Evolutionary conservation across 2,113 vertebrate genomes (phyloP).

Genomic region (Steatornis caripensis): DNA sequence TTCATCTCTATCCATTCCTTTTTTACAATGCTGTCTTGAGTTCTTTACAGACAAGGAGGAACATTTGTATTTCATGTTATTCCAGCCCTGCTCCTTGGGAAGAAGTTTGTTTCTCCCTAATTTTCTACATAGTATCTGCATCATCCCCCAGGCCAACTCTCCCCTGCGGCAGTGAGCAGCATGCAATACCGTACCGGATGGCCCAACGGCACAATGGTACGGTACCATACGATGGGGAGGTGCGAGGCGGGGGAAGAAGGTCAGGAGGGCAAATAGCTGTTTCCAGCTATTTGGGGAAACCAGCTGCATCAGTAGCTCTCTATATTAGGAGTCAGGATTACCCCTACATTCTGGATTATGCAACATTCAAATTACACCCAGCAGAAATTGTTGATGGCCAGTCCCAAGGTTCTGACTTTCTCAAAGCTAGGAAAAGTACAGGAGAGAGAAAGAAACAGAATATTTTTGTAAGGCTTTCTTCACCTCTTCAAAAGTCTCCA

Average conservation of each 20-base stretch:
- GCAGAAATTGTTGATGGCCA: not conserved
- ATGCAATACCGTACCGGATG: fast-evolving
- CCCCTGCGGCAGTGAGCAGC: not conserved
- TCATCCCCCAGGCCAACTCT: not conserved
- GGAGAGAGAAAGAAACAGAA: not conserved
- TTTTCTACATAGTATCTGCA: not conserved
- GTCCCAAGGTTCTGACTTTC: not conserved
- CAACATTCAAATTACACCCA: not conserved
- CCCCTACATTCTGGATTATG: not conserved
- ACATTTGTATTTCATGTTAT: not conserved
- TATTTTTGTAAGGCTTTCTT: not conserved
- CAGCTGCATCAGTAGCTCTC: not conserved
- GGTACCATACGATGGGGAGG: no score
- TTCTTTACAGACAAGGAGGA: not conserved
- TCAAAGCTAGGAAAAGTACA: not conserved
- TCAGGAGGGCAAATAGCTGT: not conserved
- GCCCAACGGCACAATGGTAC: fast-evolving
- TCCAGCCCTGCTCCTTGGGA: not conserved
- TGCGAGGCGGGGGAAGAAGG: not conserved
- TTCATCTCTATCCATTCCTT: not conserved
- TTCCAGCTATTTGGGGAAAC: not conserved
- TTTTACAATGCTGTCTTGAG: not conserved
- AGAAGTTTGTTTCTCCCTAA: not conserved
- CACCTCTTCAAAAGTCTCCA: not conserved
- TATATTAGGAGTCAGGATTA: not conserved